Base-by-base conservation (phyloP, 1,140 invertebrate genomes). In the Tenebrio molitor region DNA sequence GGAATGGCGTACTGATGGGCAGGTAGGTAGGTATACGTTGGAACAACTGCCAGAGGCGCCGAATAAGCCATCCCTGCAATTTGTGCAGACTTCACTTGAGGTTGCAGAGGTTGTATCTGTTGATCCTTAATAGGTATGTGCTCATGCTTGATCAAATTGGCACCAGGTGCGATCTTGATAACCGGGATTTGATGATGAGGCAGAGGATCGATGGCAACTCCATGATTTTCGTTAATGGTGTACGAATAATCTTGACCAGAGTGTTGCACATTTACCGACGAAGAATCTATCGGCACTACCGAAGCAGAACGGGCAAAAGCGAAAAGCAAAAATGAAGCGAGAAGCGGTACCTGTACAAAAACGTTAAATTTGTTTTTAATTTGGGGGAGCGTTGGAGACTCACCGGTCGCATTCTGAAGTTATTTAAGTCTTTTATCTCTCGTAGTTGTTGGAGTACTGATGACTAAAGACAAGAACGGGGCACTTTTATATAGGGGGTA, bases 231-330 rank as follows among this genome's bases (percentile, higher is more conserved):
- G 34, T 73, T 34, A 14, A 78, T 76, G 1, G 50, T 71, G 34
- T 77, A 77, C 1, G 76, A 77, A 63, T 69, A 77, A 23, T 77
- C 74, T 4, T 65, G 46, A 46, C 74, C 76, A 50, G 63, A 63
- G 41, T 69, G 46, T 70, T 75, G 72, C 1, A 74, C 71, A 33
- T 76, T 73, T 14, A 77, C 72, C 0, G 67, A 23, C 1, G 74
- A 72, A 6, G 73, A 29, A 7, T 75, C 70, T 7, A 73, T 25
- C 16, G 74, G 76, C 1, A 74, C 12, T 3, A 74, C 50, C 3
- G 25, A 29, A 46, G 74, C 62, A 6, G 53, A 25, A 42, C 63
- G 50, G 10, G 21, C 10, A 5, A 19, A 25, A 39, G 29, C 44
- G 14, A 58, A 41, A 8, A 73, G 21, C 10, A 44, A 63, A 16